Conservation (phyloP, 2,113 vertebrate species). For the Siphamia tubifer region DNA sequence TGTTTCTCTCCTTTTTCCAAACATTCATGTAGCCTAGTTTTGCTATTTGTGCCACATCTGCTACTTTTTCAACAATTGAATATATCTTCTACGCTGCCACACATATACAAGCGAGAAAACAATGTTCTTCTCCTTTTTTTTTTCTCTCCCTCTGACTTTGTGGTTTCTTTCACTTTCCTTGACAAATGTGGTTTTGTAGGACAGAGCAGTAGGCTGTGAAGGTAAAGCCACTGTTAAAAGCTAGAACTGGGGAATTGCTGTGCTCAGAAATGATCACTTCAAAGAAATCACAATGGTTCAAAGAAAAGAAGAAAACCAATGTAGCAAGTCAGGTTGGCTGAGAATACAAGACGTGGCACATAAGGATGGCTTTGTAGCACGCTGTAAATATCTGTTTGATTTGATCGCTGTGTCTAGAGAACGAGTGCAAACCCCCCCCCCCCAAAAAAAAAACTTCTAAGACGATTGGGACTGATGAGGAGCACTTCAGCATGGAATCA, state of each 20-base stretch:
- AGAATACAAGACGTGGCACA: not conserved
- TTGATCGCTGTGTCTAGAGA: not conserved
- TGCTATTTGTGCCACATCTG: conserved; percentile 7
- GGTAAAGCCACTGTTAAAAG: conserved; percentile 27
- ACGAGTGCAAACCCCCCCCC: no score
- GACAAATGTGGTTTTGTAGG: conserved; percentile 32
- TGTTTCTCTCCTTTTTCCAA: conserved; percentile 6
- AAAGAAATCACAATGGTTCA: conserved; percentile 11
- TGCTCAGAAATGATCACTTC: conserved; percentile 15
- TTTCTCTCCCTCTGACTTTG: not conserved
- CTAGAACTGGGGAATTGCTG: conserved; percentile 9
- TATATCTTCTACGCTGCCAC: conserved; percentile 10
- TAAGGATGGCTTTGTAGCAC: not conserved
- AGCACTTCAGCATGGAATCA: conserved; percentile 26
- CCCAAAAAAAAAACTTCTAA: no score
- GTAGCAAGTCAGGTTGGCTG: not conserved
- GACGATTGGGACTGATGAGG: not conserved
- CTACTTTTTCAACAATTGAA: conserved; percentile 18
- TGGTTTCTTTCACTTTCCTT: conserved; percentile 26
- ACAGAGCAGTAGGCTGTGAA: conserved; percentile 21
- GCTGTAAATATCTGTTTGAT: conserved; percentile 3
- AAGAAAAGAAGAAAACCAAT: conserved; percentile 4
- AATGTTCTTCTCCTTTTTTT: not conserved
- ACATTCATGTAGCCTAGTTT: conserved; percentile 24
- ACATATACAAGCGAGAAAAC: not conserved